These are phyloP conservation scores for Sinocyclocheilus grahami DNA, from an alignment of 2,113 vertebrate genomes.

Conservation along the genomic window DNA sequence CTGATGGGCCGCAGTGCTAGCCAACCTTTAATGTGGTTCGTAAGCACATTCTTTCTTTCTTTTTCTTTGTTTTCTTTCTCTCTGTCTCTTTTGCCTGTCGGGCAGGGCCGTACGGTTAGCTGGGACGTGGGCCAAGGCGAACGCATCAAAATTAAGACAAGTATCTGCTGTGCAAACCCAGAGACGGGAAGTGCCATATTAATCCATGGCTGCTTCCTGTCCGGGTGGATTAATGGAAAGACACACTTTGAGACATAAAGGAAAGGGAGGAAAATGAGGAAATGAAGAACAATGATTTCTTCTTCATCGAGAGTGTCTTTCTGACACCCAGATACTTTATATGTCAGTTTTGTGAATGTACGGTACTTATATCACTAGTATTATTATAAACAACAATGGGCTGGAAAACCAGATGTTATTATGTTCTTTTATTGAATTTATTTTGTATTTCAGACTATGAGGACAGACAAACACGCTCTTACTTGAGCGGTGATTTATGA, in stretches of 20 bases:
- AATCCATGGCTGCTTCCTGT: conserved; percentile 61
- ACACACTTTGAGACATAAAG: conserved; percentile 45
- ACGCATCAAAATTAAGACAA: conserved; percentile 67
- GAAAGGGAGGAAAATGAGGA: conserved; percentile 38
- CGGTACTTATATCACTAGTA: conserved; percentile 59
- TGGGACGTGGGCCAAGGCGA: conserved; percentile 64
- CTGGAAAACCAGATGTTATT: neutral
- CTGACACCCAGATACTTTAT: conserved; percentile 44
- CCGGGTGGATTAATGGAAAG: conserved; percentile 54
- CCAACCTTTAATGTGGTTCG: conserved; percentile 20
- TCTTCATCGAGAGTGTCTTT: conserved; percentile 48
- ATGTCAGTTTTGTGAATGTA: conserved; percentile 48
- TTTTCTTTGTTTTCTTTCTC: neutral
- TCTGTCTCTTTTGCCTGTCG: conserved; percentile 45
- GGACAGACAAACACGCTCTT: neutral
- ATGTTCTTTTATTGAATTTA: neutral
- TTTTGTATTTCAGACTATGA: neutral
- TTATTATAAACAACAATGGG: conserved; percentile 21
- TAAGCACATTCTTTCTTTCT: neutral
- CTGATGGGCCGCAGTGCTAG: conserved; percentile 6
- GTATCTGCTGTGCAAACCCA: conserved; percentile 56
- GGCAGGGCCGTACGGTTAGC: conserved; percentile 60
- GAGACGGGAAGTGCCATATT: conserved; percentile 67
- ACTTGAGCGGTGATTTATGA: neutral
- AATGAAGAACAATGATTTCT: conserved; percentile 59